A percentile compares a stretch with the other conserved stretches of the same genome.
Conservation (phyloP, 2,888 invertebrate genomes). For the Tetranychus piercei region DNA sequence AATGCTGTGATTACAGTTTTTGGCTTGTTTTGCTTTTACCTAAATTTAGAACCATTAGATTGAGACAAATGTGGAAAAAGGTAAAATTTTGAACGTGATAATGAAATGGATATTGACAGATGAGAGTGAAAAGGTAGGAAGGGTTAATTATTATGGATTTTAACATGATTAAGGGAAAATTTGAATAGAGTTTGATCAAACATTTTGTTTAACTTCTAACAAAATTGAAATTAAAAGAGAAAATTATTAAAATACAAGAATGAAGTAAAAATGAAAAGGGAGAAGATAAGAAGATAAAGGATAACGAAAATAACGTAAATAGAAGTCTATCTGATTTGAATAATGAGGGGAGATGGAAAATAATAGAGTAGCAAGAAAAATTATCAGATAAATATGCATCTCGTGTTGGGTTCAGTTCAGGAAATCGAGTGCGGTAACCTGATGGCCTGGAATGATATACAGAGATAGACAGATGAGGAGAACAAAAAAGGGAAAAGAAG, state of each 20-base stretch:
- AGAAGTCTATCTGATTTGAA: background rate
- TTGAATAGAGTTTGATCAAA: no score
- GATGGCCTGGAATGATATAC: slow-evolving; percentile 8
- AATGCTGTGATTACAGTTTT: no score
- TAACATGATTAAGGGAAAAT: no score
- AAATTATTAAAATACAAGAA: background rate
- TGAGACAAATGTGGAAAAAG: no score
- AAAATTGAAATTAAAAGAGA: background rate
- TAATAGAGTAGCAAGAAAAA: background rate
- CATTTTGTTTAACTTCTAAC: background rate
- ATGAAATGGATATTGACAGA: no score
- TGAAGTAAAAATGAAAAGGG: background rate
- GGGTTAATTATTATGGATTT: no score
- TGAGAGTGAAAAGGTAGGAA: no score
- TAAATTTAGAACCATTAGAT: no score
- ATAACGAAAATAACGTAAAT: background rate
- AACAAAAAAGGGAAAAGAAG: background rate
- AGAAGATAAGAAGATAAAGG: background rate
- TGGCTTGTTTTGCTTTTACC: no score
- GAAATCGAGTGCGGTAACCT: background rate
- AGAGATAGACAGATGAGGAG: background rate
- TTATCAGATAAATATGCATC: background rate
- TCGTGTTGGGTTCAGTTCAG: background rate
- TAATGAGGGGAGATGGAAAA: background rate
- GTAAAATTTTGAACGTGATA: no score